These are phyloP conservation scores for Neuroscelio doddi DNA, from an alignment of 2,888 invertebrate species.

Conservation along the genomic window DNA sequence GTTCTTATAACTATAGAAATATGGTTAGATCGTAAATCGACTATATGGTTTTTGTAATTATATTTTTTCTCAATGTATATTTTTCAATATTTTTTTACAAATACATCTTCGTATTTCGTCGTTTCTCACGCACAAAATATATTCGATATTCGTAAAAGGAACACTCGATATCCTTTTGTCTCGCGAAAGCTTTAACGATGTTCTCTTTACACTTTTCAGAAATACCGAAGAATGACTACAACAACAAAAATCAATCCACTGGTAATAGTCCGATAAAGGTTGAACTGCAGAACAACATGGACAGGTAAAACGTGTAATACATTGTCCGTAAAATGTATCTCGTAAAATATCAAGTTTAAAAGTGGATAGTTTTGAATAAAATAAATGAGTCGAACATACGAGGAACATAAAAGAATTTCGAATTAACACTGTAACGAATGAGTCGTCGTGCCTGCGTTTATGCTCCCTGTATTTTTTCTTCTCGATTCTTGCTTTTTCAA, in stretches of 20 bases:
- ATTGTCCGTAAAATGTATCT: constrained; percentile 20
- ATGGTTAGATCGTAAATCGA: too few species aligned
- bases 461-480: constrained; percentile 20
- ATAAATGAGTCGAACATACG: constrained; percentile 8
- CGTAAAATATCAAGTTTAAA: constrained; percentile 29
- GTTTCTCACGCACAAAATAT: constrained; percentile 10
- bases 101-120: too few species aligned
- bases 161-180: constrained; percentile 17
- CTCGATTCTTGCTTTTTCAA: constrained; percentile 26
- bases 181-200: constrained; percentile 16
- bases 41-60: too few species aligned
- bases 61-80: too few species aligned
- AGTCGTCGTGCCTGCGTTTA: constrained; percentile 33
- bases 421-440: constrained; percentile 30
- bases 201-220: constrained; percentile 76
- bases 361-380: constrained; percentile 4
- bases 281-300: constrained; percentile 74
- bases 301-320: constrained; percentile 68
- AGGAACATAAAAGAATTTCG: constrained; percentile 6
- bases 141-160: constrained; percentile 12
- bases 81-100: too few species aligned
- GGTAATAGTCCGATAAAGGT: constrained; percentile 91
- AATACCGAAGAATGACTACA: constrained; percentile 93
- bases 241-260: constrained; percentile 82
- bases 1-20: too few species aligned